A percentile compares a stretch with the other conserved stretches of the same genome.
These are phyloP conservation scores for Drosophila macrothrix DNA, from an alignment of 2,888 invertebrate genomes.

Conservation along the genomic window DNA sequence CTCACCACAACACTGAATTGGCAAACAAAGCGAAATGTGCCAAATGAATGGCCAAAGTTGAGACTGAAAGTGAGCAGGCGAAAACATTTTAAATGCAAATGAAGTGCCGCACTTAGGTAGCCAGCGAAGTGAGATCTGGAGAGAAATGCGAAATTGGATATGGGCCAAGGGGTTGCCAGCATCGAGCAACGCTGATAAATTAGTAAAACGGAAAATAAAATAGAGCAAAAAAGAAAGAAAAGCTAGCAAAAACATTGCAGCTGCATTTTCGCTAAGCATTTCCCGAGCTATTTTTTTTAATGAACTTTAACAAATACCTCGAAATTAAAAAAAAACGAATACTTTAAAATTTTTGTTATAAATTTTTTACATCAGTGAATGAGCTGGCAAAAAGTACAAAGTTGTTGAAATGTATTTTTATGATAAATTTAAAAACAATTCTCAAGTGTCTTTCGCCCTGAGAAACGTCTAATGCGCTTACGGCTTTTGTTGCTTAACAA, in stretches of 20 bases:
- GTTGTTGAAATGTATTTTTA: conserved; percentile 56
- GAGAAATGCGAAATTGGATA: conserved; percentile 13
- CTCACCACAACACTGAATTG: conserved; percentile 36
- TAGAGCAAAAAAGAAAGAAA: conserved; percentile 1
- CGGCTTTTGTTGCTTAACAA: conserved; percentile 55
- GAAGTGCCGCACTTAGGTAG: conserved; percentile 71
- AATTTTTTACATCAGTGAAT: conserved; percentile 13
- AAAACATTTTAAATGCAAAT: conserved; percentile 79
- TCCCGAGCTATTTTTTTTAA: conserved; percentile 53
- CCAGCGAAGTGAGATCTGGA: conserved; percentile 56
- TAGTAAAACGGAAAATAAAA: conserved; percentile 32
- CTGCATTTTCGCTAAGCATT: conserved; percentile 35
- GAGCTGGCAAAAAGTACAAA: conserved; percentile 37
- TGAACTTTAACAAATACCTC: conserved; percentile 49
- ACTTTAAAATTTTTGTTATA: not conserved
- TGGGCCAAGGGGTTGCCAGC: conserved; percentile 30
- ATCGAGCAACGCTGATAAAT: conserved; percentile 63
- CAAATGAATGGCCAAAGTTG: conserved; percentile 74
- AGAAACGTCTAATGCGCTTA: conserved; percentile 47
- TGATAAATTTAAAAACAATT: conserved; percentile 73
- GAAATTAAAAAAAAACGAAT: conserved; percentile 2
- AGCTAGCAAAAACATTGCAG: conserved; percentile 20
- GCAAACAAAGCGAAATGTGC: conserved; percentile 76
- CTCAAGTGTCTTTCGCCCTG: conserved; percentile 40
- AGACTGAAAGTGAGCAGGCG: conserved; percentile 65